Base-by-base conservation (phyloP, 2,797 vertebrate genomes). In the Rhabdophis nuchalis region DNA sequence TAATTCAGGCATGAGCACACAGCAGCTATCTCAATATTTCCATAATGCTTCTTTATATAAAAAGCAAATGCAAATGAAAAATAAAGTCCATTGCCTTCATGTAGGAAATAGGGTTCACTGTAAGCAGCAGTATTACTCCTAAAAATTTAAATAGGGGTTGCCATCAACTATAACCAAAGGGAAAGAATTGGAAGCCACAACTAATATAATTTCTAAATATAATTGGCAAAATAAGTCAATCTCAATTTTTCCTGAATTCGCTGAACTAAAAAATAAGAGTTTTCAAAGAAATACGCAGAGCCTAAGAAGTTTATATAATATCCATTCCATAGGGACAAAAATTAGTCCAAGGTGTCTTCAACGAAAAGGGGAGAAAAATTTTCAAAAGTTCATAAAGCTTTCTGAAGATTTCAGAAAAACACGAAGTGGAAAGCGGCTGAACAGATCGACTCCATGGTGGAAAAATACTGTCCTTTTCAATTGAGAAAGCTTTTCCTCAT, bases 21-120 rank as follows among this genome's bases (percentile, higher is more conserved):
- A 89, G 88, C 6, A 95, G 96, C 96, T 97, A 97, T 97, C 97
- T 97, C 93, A 96, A 95, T 29, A 96, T 56, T 88, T 82, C 95
- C 96, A 96, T 94, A 94, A 36, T 95, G 96, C 94, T 93, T 93
- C 92, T 16, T 91, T 72, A 92, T 64, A 96, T 95, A 50, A 93
- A 96, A 95, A 86, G 96, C 46, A 95, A 96, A 96, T 95, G 23
- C 91, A 94, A 95, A 93, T 46, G 27, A 96, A 94, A 91, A 93
- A 91, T 61, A 95, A 94, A 88, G 0, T 1, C 85, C 89, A 95
- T 88, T 93, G 20, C 95, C 95, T 96, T 97, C 97, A 97, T 97
- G 96, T 96, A 97, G 93, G 96, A 96, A 97, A 95, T 0, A 87
- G 18, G 85, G 91, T 91, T 95, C 94, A 95, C 1, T 91, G 90